Conservation (phyloP, 2,888 invertebrate genomes). For the Lomographa bimaculata region DNA sequence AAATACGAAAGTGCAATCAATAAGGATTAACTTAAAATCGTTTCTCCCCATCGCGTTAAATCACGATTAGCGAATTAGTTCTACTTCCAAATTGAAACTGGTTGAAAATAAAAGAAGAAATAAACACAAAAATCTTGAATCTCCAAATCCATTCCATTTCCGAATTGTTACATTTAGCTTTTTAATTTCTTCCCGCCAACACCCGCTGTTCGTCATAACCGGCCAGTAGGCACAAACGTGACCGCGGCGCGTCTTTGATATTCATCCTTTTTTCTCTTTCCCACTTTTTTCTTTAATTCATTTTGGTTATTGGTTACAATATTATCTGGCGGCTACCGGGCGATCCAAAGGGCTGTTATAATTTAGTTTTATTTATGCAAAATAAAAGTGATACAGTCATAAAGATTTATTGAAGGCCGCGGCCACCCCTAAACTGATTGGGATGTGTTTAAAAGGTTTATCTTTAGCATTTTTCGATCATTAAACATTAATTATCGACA, state of each 20-base stretch:
- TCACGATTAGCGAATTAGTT: slow-evolving; percentile 53
- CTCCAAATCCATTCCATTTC: slow-evolving; percentile 49
- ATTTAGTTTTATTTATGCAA: slow-evolving; percentile 82
- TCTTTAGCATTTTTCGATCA: slow-evolving; percentile 19
- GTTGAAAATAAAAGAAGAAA: slow-evolving; percentile 7
- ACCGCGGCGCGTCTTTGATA: slow-evolving; percentile 77
- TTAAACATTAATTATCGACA: slow-evolving; percentile 14
- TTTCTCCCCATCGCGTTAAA: slow-evolving; percentile 9
- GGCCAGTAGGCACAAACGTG: slow-evolving; percentile 66
- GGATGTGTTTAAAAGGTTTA: slow-evolving; percentile 6
- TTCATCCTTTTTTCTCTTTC: slow-evolving; percentile 64
- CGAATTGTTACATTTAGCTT: slow-evolving; percentile 54
- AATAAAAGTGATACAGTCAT: slow-evolving; percentile 70
- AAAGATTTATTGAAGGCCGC: slow-evolving; percentile 68
- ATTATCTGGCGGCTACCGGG: slow-evolving; percentile 79
- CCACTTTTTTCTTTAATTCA: slow-evolving; percentile 67
- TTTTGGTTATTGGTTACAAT: slow-evolving; percentile 79
- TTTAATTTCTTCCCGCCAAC: slow-evolving; percentile 66
- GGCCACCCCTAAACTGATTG: slow-evolving; percentile 32
- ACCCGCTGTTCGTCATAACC: slow-evolving; percentile 78
- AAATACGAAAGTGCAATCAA: slow-evolving; percentile 12
- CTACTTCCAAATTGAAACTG: slow-evolving; percentile 43
- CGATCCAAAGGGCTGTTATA: slow-evolving; percentile 73
- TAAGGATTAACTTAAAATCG: slow-evolving; percentile 12
- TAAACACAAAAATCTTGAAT: slow-evolving; percentile 24